Evolutionary conservation across 2,113 vertebrate genomes (phyloP), one percentile per base, ranked within the genome.

Genomic region (Bubo bubo): DNA sequence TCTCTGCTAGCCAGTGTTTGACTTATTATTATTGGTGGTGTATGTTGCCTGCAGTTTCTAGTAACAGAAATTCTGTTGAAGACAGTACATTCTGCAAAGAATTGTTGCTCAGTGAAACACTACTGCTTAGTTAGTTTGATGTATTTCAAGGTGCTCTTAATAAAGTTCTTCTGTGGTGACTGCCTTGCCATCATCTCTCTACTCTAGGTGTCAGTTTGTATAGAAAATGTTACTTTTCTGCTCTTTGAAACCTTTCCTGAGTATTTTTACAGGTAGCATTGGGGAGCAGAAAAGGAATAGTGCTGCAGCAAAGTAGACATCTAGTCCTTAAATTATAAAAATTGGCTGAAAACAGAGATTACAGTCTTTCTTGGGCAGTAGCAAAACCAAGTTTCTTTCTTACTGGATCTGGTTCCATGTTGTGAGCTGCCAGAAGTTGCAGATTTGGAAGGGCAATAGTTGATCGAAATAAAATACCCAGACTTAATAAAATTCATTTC

Each of bases 21-120:
- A 43, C n/a, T 34, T 64, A 1, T 12, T 68, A 1, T 3, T 68
- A 1, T 3, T 66, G 55, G 30, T 11, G 21, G 1, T 49, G 4
- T 32, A 8, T 58, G 10, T 32, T 88, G 47, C 50, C 49, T 35
- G n/a, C 19, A 22, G 41, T 6, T 79, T 59, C 59, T 53, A 74
- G n/a, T 18, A 28, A 30, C 2, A 12, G 30, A 58, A 91, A 63
- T 84, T 73, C 59, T 66, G 30, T 58, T 53, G 28, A 77, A 49
- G 43, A 88, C 43, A 17, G 4, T 37, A 91, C 64, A 21, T 72
- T 93, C 83, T 77, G 68, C 41, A 35, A 17, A 71, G 76, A 49
- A 35, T 76, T 63, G 50, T 63, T 90, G 56, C 77, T 95, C 30
- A 28, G 4, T 62, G 76, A 60, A 82, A 39, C 28, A 1, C n/a